Evolutionary conservation across 2,888 invertebrate genomes (phyloP).

Genomic region (Ischnus inquisitorius): DNA sequence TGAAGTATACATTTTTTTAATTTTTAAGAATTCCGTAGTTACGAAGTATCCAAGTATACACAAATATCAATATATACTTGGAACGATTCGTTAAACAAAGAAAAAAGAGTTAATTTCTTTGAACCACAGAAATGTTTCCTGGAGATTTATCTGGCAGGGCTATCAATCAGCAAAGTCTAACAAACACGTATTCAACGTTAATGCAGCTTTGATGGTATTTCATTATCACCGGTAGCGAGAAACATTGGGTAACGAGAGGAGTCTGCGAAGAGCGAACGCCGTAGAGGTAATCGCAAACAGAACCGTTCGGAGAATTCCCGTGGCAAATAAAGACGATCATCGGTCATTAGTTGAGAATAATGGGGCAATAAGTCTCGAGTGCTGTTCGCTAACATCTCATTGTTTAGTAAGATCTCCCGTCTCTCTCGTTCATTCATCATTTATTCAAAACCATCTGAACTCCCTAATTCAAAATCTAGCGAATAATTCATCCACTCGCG

Average conservation of each 20-base stretch:
- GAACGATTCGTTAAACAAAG: no score
- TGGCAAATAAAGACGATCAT: background rate
- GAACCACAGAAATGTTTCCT: no score
- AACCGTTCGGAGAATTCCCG: background rate
- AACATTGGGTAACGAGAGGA: background rate
- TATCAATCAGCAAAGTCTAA: background rate
- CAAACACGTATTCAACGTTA: background rate
- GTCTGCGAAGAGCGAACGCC: background rate
- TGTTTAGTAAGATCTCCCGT: background rate
- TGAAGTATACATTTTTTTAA: no score
- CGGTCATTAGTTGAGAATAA: background rate
- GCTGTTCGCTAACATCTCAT: background rate
- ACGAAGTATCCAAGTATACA: no score
- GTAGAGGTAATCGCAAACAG: background rate
- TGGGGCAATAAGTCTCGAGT: background rate
- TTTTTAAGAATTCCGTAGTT: no score
- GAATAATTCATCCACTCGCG: no score
- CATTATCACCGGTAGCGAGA: background rate
- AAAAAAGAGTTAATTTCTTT: no score
- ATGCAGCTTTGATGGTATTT: background rate
- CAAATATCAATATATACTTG: no score
- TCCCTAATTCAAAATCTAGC: no score
- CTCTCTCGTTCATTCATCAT: background rate
- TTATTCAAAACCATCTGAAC: no score
- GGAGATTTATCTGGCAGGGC: background rate